Evolutionary conservation across 1,140 invertebrate genomes (phyloP).

Genomic region (Bombus fervidus): DNA sequence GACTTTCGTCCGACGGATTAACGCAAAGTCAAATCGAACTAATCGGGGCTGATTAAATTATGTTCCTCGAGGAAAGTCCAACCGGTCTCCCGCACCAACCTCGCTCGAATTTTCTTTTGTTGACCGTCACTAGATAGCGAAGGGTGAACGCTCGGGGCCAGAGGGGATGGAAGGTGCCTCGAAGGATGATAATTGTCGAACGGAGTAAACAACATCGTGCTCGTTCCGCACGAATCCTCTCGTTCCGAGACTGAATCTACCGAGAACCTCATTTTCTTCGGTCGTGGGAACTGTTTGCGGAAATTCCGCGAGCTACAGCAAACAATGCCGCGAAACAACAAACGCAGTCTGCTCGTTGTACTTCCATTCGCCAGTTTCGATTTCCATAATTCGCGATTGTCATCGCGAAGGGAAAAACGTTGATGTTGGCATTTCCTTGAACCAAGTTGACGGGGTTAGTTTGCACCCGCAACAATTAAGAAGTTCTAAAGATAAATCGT

Average conservation of each 20-base stretch:
- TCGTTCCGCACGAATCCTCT: background rate
- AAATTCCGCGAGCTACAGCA: background rate
- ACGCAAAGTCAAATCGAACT: conserved; percentile 12
- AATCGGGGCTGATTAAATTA: conserved; percentile 43
- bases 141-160: background rate
- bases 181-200: conserved; percentile 16
- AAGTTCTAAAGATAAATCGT: background rate
- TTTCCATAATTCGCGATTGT: conserved; percentile 33
- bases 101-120: background rate
- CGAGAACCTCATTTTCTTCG: conserved; percentile 12
- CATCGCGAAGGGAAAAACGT: background rate
- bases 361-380: background rate
- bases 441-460: no score
- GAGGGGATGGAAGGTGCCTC: background rate
- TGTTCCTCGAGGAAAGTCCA: background rate
- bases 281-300: background rate
- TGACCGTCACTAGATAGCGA: background rate
- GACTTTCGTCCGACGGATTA: conserved; percentile 32
- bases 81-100: background rate
- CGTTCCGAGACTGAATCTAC: background rate
- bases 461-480: conserved; percentile 1
- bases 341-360: no score
- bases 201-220: background rate
- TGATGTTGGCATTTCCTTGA: background rate
- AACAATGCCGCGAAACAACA: conserved; percentile 19